phyloP scores from a whole-genome alignment of 1,140 invertebrate species.

The Riptortus pedestris region DNA sequence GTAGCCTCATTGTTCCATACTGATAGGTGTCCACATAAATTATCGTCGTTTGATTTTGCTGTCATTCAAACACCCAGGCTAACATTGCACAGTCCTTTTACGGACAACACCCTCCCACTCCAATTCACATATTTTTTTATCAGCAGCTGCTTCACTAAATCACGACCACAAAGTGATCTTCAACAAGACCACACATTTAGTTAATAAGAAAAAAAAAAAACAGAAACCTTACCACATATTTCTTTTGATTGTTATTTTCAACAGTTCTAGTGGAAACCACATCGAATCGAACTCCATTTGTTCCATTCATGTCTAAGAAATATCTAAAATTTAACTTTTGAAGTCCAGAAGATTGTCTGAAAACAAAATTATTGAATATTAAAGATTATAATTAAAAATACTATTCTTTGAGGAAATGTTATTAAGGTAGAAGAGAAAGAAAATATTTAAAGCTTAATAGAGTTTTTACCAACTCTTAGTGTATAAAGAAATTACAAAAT shows the following conservation, averaged over 20 bases:
- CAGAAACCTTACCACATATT: slow-evolving; percentile 4
- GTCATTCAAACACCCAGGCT: neutral
- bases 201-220: neutral
- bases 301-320: neutral
- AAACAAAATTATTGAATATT: too few relatives aligned
- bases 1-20: too few relatives aligned
- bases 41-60: neutral
- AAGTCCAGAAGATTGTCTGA: too few relatives aligned
- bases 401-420: too few relatives aligned
- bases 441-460: too few relatives aligned
- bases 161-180: neutral
- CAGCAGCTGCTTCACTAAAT: neutral
- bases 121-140: neutral
- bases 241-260: neutral
- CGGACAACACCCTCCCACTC: neutral
- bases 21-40: too few relatives aligned
- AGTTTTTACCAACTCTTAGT: too few relatives aligned
- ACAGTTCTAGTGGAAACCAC: neutral
- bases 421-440: too few relatives aligned
- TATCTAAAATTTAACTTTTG: too few relatives aligned
- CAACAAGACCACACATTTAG: neutral
- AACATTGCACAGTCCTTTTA: neutral
- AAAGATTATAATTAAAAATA: too few relatives aligned
- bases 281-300: neutral
- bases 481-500: too few relatives aligned